Conservation (phyloP, 2,797 vertebrate species). For the Paratrypauchen microcephalus region DNA sequence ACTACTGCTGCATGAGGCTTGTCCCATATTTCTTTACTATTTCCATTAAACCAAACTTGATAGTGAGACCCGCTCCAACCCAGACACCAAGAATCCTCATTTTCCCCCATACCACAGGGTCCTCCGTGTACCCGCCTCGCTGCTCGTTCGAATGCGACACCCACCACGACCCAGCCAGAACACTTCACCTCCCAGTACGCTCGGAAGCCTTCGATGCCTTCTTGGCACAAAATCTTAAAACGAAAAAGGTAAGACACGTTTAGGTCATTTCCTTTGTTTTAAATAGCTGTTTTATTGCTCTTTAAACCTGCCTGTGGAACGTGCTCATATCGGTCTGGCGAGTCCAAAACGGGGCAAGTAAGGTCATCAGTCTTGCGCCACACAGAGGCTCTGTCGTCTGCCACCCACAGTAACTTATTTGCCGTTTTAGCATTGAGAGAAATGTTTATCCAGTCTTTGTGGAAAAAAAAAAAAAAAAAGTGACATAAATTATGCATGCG, state of each 20-base stretch:
- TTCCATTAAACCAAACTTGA: constrained; percentile 54
- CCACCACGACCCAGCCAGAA: constrained; percentile 51
- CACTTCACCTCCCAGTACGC: constrained; percentile 65
- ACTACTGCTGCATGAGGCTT: constrained; percentile 42
- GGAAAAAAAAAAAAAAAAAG: not conserved
- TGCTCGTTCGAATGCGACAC: constrained; percentile 40
- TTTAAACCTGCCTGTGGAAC: constrained; percentile 50
- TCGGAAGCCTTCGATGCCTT: constrained; percentile 49
- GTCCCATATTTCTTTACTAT: constrained; percentile 39
- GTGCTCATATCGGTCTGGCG: constrained; percentile 60
- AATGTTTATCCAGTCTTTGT: constrained; percentile 54
- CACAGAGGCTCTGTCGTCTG: constrained; percentile 54
- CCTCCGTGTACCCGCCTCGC: constrained; percentile 47
- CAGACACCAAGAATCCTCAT: constrained; percentile 65
- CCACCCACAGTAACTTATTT: constrained; percentile 67
- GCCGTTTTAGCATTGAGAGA: constrained; percentile 65
- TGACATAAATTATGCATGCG: not conserved
- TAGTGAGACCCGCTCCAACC: constrained; percentile 65
- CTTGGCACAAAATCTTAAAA: constrained; percentile 57
- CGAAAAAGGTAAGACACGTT: not conserved
- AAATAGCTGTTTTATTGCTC: not conserved
- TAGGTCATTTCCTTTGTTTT: not conserved
- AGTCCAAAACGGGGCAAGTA: constrained; percentile 61
- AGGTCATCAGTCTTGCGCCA: constrained; percentile 55
- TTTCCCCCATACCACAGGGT: constrained; percentile 61